These are phyloP conservation scores for Mormyrus hasselquistii DNA, from an alignment of 2,797 vertebrate species.

Conservation along the genomic window DNA sequence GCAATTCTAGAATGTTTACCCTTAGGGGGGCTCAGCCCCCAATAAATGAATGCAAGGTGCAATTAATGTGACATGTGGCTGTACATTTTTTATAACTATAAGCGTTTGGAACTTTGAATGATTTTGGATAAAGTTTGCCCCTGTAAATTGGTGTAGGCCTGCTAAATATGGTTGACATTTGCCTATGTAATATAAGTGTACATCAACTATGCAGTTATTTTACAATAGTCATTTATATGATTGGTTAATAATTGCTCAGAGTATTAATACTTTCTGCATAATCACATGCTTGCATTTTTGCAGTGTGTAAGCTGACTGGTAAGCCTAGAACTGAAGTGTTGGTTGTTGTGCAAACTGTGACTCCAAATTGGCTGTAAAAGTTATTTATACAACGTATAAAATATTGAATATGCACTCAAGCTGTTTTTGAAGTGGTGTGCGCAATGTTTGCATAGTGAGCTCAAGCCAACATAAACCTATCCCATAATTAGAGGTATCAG, in stretches of 20 bases:
- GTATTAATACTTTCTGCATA: neutral
- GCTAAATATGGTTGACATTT: neutral
- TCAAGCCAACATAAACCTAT: conserved; percentile 49
- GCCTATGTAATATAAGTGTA: neutral
- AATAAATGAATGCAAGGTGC: neutral
- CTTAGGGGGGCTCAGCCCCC: neutral
- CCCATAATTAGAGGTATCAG: conserved; percentile 52
- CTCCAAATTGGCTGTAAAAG: conserved; percentile 7
- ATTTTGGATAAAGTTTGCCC: neutral
- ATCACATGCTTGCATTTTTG: neutral
- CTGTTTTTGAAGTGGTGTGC: conserved; percentile 43
- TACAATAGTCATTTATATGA: neutral
- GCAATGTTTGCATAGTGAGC: conserved; percentile 55
- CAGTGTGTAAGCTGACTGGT: neutral
- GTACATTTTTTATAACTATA: neutral
- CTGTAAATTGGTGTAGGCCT: neutral
- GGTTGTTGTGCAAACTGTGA: neutral
- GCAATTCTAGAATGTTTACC: neutral
- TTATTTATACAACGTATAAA: conserved; percentile 16
- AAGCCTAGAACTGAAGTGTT: neutral
- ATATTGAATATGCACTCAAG: conserved; percentile 16
- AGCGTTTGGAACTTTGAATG: neutral
- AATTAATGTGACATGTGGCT: neutral
- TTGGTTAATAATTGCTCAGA: neutral
- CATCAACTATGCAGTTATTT: neutral